Percentiles rank a stretch among this genome's conserved stretches.
Evolutionary conservation across 2,888 invertebrate genomes (phyloP).

Genomic region (Drosophila mayaguana): DNA sequence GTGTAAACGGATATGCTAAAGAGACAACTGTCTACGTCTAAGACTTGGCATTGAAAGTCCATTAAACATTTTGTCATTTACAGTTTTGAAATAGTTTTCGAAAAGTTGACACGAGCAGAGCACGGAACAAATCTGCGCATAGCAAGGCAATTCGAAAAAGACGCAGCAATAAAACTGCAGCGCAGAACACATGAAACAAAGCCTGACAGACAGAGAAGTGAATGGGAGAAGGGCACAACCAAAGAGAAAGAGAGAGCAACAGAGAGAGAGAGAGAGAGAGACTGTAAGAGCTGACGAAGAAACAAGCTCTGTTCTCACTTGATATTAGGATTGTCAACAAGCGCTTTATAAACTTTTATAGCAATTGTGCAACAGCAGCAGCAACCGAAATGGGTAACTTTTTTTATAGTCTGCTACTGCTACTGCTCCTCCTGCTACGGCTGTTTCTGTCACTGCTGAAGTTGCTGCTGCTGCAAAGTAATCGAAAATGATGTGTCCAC

Average conservation of each 20-base stretch:
- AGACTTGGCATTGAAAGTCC: conserved; percentile 77
- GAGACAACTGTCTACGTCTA: conserved; percentile 36
- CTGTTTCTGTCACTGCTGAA: conserved; percentile 8
- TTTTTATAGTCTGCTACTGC: conserved; percentile 46
- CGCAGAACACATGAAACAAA: conserved; percentile 69
- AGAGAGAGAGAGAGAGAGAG: conserved; percentile 8
- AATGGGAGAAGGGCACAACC: too few relatives aligned
- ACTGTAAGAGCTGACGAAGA: conserved; percentile 1
- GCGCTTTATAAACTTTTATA: conserved; percentile 84
- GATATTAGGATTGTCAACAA: conserved; percentile 79
- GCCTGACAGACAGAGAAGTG: conserved; percentile 63
- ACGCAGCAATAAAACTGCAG: conserved; percentile 65
- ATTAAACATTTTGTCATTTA: conserved; percentile 84
- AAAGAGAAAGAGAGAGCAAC: not conserved
- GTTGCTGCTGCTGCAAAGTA: conserved; percentile 47
- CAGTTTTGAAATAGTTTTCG: conserved; percentile 83
- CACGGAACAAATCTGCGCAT: conserved; percentile 61
- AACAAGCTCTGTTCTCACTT: conserved; percentile 48
- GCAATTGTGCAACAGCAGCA: conserved; percentile 53
- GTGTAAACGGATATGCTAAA: conserved; percentile 77
- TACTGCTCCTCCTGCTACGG: conserved; percentile 14
- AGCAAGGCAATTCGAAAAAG: conserved; percentile 21
- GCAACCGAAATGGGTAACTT: conserved; percentile 50
- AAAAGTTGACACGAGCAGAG: conserved; percentile 77
- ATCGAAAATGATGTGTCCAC: conserved; percentile 82